Percentiles rank a stretch among this genome's conserved stretches.
Conservation (phyloP, 2,888 invertebrate genomes). For the Pristionchus mayeri region DNA sequence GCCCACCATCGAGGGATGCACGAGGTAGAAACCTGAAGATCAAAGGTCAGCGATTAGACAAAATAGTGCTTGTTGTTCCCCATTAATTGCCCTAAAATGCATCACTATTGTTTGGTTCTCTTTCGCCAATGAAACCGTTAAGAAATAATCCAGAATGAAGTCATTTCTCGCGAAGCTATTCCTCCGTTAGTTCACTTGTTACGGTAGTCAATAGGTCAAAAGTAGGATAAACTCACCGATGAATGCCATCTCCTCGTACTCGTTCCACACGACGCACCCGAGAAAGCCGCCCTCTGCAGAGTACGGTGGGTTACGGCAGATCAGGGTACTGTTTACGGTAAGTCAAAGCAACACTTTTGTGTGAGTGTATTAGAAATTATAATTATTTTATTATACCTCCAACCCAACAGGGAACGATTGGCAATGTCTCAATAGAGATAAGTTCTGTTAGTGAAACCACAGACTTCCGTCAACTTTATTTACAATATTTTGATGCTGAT, state of each 20-base stretch:
- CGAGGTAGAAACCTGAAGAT: conserved; percentile 41
- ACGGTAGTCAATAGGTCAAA: not conserved
- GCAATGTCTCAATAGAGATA: too few species aligned
- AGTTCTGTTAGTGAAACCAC: too few species aligned
- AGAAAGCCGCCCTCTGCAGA: conserved; percentile 34
- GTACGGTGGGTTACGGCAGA: not conserved
- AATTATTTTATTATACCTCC: too few species aligned
- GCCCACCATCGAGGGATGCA: conserved; percentile 34
- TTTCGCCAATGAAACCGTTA: not conserved
- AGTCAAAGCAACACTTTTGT: too few species aligned
- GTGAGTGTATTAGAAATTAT: too few species aligned
- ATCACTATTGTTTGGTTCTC: not conserved
- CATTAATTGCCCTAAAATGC: not conserved
- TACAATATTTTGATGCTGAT: too few species aligned
- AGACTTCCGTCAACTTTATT: too few species aligned
- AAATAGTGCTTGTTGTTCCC: not conserved
- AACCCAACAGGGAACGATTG: too few species aligned
- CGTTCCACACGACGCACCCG: conserved; percentile 47
- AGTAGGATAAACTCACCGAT: not conserved
- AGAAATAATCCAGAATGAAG: not conserved
- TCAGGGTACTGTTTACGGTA: too few species aligned
- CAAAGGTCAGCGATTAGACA: not conserved
- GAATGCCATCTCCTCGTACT: conserved; percentile 48
- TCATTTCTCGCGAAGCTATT: not conserved
- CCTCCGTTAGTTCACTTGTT: too few species aligned